phyloP scores from a whole-genome alignment of 2,888 invertebrate species.

The Hirtodrosophila duncani region DNA sequence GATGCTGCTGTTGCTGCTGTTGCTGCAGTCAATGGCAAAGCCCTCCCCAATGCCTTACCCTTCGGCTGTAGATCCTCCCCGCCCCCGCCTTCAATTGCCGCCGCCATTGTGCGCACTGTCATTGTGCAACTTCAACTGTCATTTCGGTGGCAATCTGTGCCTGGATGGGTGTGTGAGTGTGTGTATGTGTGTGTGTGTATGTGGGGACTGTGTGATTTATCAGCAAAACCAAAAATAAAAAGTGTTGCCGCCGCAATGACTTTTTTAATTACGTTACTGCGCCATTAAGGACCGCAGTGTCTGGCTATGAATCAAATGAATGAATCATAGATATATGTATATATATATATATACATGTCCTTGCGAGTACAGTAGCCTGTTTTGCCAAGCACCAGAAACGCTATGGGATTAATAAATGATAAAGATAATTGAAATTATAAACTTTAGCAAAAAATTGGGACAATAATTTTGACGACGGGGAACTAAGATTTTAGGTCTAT shows the following conservation, averaged over 20 bases:
- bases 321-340: slow-evolving; percentile 46
- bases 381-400: too few species aligned
- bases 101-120: slow-evolving; percentile 40
- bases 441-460: too few species aligned
- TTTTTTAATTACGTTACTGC: slow-evolving; percentile 71
- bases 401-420: too few species aligned
- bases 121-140: slow-evolving; percentile 53
- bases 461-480: too few species aligned
- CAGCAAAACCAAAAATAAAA: slow-evolving; percentile 43
- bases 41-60: slow-evolving; percentile 4
- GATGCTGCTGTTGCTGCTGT: too few species aligned
- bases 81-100: background rate
- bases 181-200: slow-evolving; percentile 1
- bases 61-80: slow-evolving; percentile 8
- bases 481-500: too few species aligned
- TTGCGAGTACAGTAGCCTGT: background rate
- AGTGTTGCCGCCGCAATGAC: slow-evolving; percentile 54
- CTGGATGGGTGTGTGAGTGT: slow-evolving; percentile 5
- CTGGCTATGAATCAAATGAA: slow-evolving; percentile 54
- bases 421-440: too few species aligned
- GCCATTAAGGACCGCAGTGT: slow-evolving; percentile 61
- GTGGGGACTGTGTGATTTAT: slow-evolving; percentile 32
- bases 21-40: slow-evolving; percentile 25
- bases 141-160: slow-evolving; percentile 45
- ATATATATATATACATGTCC: background rate